phyloP scores from a whole-genome alignment of 2,888 invertebrate species.

The Craniophora ligustri region DNA sequence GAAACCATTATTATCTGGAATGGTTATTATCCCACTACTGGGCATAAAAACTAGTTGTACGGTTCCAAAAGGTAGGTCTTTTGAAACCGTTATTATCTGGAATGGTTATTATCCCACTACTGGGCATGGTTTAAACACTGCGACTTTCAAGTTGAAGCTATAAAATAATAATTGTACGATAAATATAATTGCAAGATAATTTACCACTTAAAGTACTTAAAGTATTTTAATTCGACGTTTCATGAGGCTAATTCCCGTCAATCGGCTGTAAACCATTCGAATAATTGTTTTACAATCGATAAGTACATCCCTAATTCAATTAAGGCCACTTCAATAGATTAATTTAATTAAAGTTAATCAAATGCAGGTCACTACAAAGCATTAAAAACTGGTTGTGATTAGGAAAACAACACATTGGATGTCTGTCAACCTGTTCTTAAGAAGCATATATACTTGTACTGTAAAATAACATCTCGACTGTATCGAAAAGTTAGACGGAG shows the following conservation, averaged over 20 bases:
- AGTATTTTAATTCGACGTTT: not conserved
- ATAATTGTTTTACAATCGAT: constrained; percentile 33
- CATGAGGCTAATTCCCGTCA: constrained; percentile 1
- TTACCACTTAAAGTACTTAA: not conserved
- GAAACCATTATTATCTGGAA: no score
- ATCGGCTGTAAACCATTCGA: constrained; percentile 12
- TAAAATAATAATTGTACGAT: no score
- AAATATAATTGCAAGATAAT: no score
- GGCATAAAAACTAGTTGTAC: no score
- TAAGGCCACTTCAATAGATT: constrained; percentile 37
- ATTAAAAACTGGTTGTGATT: constrained; percentile 25
- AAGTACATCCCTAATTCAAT: constrained; percentile 34
- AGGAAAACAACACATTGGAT: constrained; percentile 13
- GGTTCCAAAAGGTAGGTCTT: no score
- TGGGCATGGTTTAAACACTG: no score
- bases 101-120: no score
- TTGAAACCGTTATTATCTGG: no score
- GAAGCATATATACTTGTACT: constrained; percentile 16
- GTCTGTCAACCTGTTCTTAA: constrained; percentile 15
- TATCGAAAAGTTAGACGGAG: no score
- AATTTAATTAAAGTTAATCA: constrained; percentile 44
- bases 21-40: no score
- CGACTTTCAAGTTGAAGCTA: no score
- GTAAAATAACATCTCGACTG: no score
- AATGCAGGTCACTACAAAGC: constrained; percentile 9